Base-by-base conservation (phyloP, 2,888 invertebrate species). In the Tetragnatha montana region DNA sequence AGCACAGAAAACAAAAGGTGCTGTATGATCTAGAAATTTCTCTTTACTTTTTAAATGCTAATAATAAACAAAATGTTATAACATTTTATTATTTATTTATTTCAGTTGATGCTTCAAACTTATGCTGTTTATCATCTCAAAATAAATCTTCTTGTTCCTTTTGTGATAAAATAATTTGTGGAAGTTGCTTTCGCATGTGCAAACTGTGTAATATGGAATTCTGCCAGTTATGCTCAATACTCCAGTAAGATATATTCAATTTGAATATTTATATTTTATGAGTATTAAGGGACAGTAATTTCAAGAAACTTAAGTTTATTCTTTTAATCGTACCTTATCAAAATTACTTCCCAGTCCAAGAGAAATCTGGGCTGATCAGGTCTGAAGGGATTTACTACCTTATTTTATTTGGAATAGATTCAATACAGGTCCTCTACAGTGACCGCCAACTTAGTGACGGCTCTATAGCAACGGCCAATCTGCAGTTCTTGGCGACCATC, bases 201-300 rank as follows among this genome's bases (percentile, higher is more conserved):
- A 22, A 68, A 60, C 22, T 49, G 4, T 90, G 89, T 60, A 78
- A 51, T 19, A n/a, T 71, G 51, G 78, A 82, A n/a, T 90, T 69
- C 74, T 90, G 89, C 69, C 89, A 90, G 6, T 76, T 90, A 22
- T 90, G 89, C 49, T 90, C 89, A 21, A 49, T 90, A 68, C 51
- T 90, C 22, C 81, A 90, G 89, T 90, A 82, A 89, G 89, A 86
- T 71, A 35, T 35, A 35, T 35, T 35, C 35, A 35, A 35, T 35
- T 35, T 35, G 2, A 35, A 35, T 35, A 35, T 35, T 35, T 35
- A 35, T 35, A 35, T 2, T 35, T 35, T 35, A 2, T 35, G 35
- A 35, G 35, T 35, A 35, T 35, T 35, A 35, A 35, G 4, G n/a
- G 35, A 35, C 35, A 35, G 35, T 35, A 35, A 35, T 35, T 35